Evolutionary conservation across 2,113 vertebrate genomes (phyloP).

Genomic region (Pavo muticus): DNA sequence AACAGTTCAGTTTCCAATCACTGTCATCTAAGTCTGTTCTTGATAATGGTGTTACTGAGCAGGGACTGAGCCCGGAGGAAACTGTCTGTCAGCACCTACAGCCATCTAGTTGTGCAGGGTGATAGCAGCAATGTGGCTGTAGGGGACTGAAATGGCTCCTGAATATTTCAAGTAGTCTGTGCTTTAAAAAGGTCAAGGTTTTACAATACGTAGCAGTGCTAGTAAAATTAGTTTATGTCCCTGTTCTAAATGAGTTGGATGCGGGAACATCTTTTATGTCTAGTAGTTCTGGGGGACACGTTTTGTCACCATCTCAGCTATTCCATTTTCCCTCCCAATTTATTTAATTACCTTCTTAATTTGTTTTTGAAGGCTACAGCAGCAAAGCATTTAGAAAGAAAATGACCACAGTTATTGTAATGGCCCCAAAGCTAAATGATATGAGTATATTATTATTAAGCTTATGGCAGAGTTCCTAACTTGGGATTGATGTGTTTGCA

Average conservation of each 20-base stretch:
- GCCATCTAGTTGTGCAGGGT: background rate
- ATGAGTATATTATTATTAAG: slow-evolving; percentile 27
- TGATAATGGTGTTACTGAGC: slow-evolving; percentile 9
- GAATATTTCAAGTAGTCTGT: background rate
- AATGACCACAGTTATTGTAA: slow-evolving; percentile 30
- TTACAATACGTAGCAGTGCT: background rate
- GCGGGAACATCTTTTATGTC: background rate
- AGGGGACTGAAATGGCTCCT: background rate
- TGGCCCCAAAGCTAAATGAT: slow-evolving; percentile 26
- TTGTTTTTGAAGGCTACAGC: slow-evolving; percentile 3
- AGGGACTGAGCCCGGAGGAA: background rate
- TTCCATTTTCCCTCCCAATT: background rate
- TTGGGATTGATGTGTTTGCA: slow-evolving; percentile 63
- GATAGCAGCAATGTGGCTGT: background rate
- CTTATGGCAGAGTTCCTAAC: slow-evolving; percentile 50
- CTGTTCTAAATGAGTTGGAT: background rate
- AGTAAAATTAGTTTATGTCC: background rate
- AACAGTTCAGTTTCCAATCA: background rate
- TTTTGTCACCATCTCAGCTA: background rate
- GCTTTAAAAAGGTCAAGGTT: background rate
- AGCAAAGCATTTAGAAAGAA: slow-evolving; percentile 41
- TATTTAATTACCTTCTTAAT: background rate
- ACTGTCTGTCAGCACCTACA: slow-evolving; percentile 35
- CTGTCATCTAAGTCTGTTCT: slow-evolving; percentile 10
- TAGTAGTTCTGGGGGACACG: background rate